A percentile compares a stretch with the other conserved stretches of the same genome.
Conservation (phyloP, 2,888 invertebrate genomes). For the Mythimna ferrago region DNA sequence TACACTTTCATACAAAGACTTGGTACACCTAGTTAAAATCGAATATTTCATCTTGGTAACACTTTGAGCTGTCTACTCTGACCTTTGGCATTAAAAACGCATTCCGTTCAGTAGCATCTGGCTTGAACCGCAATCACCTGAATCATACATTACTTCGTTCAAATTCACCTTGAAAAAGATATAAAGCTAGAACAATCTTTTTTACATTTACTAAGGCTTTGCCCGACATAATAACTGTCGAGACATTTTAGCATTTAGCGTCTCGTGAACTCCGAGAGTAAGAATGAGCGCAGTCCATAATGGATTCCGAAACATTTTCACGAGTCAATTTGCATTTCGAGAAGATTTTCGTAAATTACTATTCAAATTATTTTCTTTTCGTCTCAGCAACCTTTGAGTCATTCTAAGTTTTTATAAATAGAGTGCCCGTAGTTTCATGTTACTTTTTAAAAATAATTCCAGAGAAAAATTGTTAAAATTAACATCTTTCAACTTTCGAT, state of each 20-base stretch:
- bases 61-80: neutral
- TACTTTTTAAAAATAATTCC: neutral
- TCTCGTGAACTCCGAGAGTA: slow-evolving; percentile 43
- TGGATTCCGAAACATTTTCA: slow-evolving; percentile 55
- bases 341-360: slow-evolving; percentile 49
- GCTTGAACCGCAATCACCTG: neutral
- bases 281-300: slow-evolving; percentile 47
- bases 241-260: slow-evolving; percentile 52
- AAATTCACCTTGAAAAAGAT: slow-evolving; percentile 20
- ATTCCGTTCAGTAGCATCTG: neutral
- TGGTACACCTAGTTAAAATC: too few species aligned
- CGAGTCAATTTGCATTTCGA: slow-evolving; percentile 51
- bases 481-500: slow-evolving; percentile 6
- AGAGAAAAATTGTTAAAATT: slow-evolving; percentile 1
- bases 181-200: slow-evolving; percentile 41
- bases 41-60: neutral
- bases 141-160: neutral
- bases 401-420: slow-evolving; percentile 13
- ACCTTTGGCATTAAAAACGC: slow-evolving; percentile 5
- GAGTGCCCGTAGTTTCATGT: slow-evolving; percentile 14
- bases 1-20: too few species aligned
- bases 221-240: slow-evolving; percentile 46
- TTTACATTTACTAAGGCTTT: slow-evolving; percentile 41
- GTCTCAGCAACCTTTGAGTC: slow-evolving; percentile 40
- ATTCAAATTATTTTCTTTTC: slow-evolving; percentile 52